Evolutionary conservation across 2,888 invertebrate species (phyloP).

Genomic region (Encarsia formosa): DNA sequence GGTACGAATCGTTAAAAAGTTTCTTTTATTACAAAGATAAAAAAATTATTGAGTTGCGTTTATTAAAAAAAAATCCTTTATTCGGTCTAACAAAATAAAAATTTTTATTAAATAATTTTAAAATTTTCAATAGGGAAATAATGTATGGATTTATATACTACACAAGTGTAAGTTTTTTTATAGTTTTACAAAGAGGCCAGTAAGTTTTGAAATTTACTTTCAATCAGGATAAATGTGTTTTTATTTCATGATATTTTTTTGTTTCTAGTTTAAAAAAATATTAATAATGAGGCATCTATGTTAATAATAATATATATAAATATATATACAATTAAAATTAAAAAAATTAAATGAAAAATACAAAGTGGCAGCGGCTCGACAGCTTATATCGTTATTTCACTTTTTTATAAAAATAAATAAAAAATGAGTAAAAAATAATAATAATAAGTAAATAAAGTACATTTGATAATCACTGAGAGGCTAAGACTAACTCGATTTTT

Average conservation of each 20-base stretch:
- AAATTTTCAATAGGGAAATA: background rate
- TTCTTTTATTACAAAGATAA: too few relatives aligned
- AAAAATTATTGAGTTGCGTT: too few relatives aligned
- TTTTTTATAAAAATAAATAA: conserved; percentile 30
- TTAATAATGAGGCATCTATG: conserved; percentile 24
- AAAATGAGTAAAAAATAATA: conserved; percentile 30
- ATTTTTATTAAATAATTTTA: conserved; percentile 10
- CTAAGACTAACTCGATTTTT: conserved; percentile 48
- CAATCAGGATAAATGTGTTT: conserved; percentile 16
- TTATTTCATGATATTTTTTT: conserved; percentile 19
- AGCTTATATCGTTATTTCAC: conserved; percentile 39
- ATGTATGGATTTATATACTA: conserved; percentile 16
- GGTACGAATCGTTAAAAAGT: too few relatives aligned
- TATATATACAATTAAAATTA: too few relatives aligned
- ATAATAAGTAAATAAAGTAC: conserved; percentile 34
- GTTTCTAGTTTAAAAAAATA: conserved; percentile 15
- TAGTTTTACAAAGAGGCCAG: conserved; percentile 13
- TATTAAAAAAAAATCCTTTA: too few relatives aligned
- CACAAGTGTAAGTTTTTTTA: conserved; percentile 5
- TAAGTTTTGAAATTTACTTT: conserved; percentile 19
- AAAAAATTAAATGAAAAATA: too few relatives aligned
- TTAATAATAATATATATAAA: too few relatives aligned
- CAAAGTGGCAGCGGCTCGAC: conserved; percentile 45
- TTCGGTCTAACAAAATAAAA: conserved; percentile 21
- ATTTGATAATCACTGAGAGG: conserved; percentile 53